Evolutionary conservation across 2,113 vertebrate genomes (phyloP).

Genomic region (Macquaria ambigua): DNA sequence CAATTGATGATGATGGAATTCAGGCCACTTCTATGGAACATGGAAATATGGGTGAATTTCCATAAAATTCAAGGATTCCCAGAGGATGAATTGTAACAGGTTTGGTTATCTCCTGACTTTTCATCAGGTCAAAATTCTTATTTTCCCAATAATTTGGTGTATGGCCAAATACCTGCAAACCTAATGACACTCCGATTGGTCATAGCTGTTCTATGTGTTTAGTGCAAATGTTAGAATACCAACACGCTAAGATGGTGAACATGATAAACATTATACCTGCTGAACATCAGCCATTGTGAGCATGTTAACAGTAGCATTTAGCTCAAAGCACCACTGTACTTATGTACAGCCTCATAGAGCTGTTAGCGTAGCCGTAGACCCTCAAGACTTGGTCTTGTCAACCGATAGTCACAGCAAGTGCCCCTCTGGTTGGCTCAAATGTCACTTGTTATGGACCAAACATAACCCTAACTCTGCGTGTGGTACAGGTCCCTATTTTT

Average conservation of each 20-base stretch:
- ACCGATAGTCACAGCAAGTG: neutral
- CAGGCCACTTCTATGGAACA: neutral
- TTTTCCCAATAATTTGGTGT: neutral
- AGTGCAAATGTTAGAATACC: neutral
- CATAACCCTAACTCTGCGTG: too few species aligned
- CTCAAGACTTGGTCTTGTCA: neutral
- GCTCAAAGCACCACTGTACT: neutral
- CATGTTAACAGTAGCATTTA: neutral
- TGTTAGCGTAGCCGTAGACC: neutral
- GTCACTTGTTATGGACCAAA: too few species aligned
- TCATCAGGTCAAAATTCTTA: too few species aligned
- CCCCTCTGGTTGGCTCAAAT: neutral
- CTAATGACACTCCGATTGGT: neutral
- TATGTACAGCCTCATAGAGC: neutral
- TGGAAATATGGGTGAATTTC: too few species aligned
- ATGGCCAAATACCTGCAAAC: neutral
- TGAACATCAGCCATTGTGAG: neutral
- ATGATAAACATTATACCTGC: too few species aligned
- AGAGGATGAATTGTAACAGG: neutral
- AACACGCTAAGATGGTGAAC: neutral
- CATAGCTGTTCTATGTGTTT: too few species aligned
- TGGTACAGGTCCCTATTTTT: too few species aligned
- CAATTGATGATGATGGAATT: neutral
- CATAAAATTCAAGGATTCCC: neutral
- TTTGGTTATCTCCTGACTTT: too few species aligned